phyloP scores from a whole-genome alignment of 2,888 invertebrate species.

The Mimas tiliae region DNA sequence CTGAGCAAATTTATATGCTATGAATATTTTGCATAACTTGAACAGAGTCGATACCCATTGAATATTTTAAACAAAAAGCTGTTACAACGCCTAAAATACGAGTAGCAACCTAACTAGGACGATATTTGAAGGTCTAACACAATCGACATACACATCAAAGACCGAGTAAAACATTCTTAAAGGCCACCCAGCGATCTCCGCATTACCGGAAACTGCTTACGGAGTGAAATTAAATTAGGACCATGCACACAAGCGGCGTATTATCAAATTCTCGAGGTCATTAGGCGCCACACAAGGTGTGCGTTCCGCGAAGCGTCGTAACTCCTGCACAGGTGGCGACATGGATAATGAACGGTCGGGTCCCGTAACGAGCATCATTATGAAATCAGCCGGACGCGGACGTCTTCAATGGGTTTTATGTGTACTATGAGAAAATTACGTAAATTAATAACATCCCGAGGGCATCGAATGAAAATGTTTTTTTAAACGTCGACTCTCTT shows the following conservation, averaged over 20 bases:
- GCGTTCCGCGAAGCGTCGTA: not conserved
- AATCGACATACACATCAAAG: not conserved
- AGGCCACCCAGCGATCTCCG: slow-evolving; percentile 13
- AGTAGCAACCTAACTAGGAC: not conserved
- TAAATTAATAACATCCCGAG: too few species aligned
- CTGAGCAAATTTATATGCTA: too few species aligned
- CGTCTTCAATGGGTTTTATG: slow-evolving; percentile 7
- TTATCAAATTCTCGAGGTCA: slow-evolving; percentile 26
- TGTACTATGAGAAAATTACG: not conserved
- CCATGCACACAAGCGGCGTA: slow-evolving; percentile 3
- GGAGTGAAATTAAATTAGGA: slow-evolving; percentile 16
- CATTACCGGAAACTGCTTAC: slow-evolving; percentile 12
- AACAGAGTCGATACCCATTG: too few species aligned
- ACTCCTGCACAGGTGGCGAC: slow-evolving; percentile 18
- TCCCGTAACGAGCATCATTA: slow-evolving; percentile 3
- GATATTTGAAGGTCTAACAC: not conserved
- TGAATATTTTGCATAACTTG: too few species aligned
- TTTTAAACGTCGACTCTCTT: too few species aligned
- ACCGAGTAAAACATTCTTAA: not conserved
- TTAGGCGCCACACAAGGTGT: slow-evolving; percentile 23
- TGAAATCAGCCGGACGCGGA: slow-evolving; percentile 4
- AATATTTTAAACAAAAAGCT: too few species aligned
- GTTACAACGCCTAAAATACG: not conserved
- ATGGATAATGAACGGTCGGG: slow-evolving; percentile 2
- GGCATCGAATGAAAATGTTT: too few species aligned